Evolutionary conservation across 92 coral and sea anemone genomes (phyloP).

Genomic region (Micromussa lordhowensis): DNA sequence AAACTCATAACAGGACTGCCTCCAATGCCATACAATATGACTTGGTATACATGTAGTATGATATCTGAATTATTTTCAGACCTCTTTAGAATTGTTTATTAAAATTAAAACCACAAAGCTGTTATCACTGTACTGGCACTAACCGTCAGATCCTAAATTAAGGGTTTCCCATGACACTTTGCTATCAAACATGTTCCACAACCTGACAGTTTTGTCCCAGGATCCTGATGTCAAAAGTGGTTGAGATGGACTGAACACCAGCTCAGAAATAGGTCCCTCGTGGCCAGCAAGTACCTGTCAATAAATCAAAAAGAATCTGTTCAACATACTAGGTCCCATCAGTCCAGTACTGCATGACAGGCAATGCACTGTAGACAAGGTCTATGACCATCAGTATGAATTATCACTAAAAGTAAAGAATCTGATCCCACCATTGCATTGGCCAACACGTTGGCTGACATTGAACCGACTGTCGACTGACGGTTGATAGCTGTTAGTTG

Average conservation of each 20-base stretch:
- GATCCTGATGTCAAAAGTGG: slow-evolving; percentile 94
- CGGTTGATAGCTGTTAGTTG: no score
- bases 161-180: slow-evolving; percentile 90
- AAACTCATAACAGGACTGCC: no score
- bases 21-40: no score
- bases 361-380: no score
- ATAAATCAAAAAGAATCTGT: neutral
- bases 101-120: neutral
- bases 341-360: no score
- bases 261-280: slow-evolving; percentile 93
- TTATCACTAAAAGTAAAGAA: no score
- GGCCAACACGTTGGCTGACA: no score
- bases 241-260: slow-evolving; percentile 88
- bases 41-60: neutral
- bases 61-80: neutral
- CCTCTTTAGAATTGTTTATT: neutral
- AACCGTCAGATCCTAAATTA: slow-evolving; percentile 90
- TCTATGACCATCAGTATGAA: no score
- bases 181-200: slow-evolving; percentile 96
- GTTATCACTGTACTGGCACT: slow-evolving; percentile 1
- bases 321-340: no score
- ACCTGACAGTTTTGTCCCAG: slow-evolving; percentile 96
- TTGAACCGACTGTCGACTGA: no score
- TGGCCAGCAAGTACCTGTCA: slow-evolving; percentile 92
- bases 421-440: no score